These are phyloP conservation scores for Aurelia aurita DNA, from an alignment of 30 jellyfish, hydroid and myxozoan species.

Conservation along the genomic window DNA sequence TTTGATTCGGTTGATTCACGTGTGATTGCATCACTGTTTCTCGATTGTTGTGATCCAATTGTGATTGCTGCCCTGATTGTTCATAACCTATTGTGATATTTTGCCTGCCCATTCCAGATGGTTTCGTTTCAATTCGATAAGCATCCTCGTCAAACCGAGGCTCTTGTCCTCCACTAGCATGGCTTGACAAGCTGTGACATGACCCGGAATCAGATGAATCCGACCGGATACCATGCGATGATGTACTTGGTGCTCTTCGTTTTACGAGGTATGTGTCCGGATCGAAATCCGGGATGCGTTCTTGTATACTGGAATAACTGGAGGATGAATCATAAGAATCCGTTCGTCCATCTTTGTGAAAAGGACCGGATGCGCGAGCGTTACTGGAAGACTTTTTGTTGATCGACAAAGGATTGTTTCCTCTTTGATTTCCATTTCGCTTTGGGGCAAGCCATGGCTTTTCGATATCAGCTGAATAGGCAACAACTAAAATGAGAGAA, in stretches of 20 bases:
- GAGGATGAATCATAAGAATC: slow-evolving; percentile 68
- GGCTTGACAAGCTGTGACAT: slow-evolving; percentile 52
- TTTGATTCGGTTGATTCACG: neutral
- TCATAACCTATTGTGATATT: no score
- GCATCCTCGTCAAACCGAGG: slow-evolving; percentile 45
- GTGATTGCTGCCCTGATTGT: no score
- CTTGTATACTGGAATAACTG: slow-evolving; percentile 70
- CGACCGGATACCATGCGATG: slow-evolving; percentile 55
- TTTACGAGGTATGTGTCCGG: slow-evolving; percentile 68
- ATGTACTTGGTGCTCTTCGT: slow-evolving; percentile 47
- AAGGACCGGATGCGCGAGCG: neutral
- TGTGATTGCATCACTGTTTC: neutral
- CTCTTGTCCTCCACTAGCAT: slow-evolving; percentile 37
- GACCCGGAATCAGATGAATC: slow-evolving; percentile 54
- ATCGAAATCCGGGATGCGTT: slow-evolving; percentile 67
- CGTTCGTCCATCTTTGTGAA: slow-evolving; percentile 28
- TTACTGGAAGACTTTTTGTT: slow-evolving; percentile 1
- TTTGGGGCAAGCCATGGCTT: slow-evolving; percentile 61
- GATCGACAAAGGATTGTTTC: slow-evolving; percentile 23
- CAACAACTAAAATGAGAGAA: slow-evolving; percentile 43
- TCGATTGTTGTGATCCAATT: no score
- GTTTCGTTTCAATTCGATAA: neutral
- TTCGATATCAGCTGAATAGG: slow-evolving; percentile 68
- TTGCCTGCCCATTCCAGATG: neutral
- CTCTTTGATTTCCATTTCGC: slow-evolving; percentile 9